Base-by-base conservation (phyloP, 2,113 vertebrate species). In the Emydura subglobosa region DNA sequence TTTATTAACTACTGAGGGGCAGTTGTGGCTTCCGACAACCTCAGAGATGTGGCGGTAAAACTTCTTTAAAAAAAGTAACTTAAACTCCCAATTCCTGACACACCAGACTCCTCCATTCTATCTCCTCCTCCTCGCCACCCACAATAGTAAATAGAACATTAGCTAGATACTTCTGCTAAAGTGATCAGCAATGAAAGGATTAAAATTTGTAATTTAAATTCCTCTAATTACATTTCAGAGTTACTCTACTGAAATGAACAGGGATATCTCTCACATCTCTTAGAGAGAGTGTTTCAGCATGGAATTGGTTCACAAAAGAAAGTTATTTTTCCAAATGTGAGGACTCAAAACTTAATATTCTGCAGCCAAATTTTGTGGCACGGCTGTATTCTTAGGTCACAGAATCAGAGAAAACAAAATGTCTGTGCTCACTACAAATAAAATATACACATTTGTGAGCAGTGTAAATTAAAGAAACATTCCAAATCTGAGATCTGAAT, bases 291-390 rank as follows among this genome's bases (percentile, higher is more conserved):
- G 25, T 89, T 86, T 81, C 65, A 88, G 55, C 86, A 82, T 3
- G 3, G 1, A 68, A 79, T 3, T 16, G 42, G 9, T 59, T 87
- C 7, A 0, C 4, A 57, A 44, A 89, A 21, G 57, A 89, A 84
- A 74, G 78, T 6, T 1, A 86, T 44, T 78, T 78, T 78, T 78
- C 9, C 2, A 31, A 91, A 4, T 54, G 0, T 29, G 79, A 29
- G 39, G 91, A 88, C 1, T 82, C 79, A 92, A 88, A 96, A 34
- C 11, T 91, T 59, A 39, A 91, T 2, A 89, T 2, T 79, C 76
- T 82, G 42, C 7, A 13, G 79, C 7, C 14, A 50, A 91, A 86
- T 14, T 59, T 16, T 49, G 91, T 51, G 25, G 49, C 47, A 25
- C 54, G 42, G 2, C 42, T 50, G 50, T 92, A 49, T 78, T 84